Conservation (phyloP, 2,888 invertebrate species). For the Empis livida region DNA sequence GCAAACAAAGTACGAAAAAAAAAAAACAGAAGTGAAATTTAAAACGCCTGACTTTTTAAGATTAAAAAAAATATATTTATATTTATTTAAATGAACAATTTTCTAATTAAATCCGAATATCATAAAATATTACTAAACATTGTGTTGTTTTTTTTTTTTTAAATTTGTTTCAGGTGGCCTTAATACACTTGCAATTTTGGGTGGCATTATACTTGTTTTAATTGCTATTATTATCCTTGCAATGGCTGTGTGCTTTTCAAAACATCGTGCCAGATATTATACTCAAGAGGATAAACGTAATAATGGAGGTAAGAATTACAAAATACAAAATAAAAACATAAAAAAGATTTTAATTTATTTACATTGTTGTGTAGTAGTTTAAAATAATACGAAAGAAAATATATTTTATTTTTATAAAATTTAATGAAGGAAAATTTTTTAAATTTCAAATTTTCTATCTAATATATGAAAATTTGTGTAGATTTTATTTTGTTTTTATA, state of each 20-base stretch:
- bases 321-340: too few species aligned
- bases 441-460: too few species aligned
- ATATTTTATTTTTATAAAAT: not conserved
- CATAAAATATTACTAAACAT: too few species aligned
- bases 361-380: too few species aligned
- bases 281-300: conserved; percentile 59
- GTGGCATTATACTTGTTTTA: conserved; percentile 34
- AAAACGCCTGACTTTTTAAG: not conserved
- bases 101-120: conserved; percentile 1
- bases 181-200: conserved; percentile 34
- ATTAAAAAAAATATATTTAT: not conserved
- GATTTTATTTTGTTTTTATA: too few species aligned
- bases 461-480: too few species aligned
- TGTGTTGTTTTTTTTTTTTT: not conserved
- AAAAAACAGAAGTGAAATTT: conserved; percentile 11
- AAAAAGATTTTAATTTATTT: too few species aligned
- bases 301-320: conserved; percentile 17
- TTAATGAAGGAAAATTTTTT: too few species aligned
- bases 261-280: conserved; percentile 61
- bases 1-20: too few species aligned
- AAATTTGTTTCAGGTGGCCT: conserved; percentile 38
- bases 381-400: too few species aligned
- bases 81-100: not conserved
- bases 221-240: conserved; percentile 32
- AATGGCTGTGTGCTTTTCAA: conserved; percentile 45